phyloP scores from a whole-genome alignment of 2,888 invertebrate species.

The Papilio protenor region DNA sequence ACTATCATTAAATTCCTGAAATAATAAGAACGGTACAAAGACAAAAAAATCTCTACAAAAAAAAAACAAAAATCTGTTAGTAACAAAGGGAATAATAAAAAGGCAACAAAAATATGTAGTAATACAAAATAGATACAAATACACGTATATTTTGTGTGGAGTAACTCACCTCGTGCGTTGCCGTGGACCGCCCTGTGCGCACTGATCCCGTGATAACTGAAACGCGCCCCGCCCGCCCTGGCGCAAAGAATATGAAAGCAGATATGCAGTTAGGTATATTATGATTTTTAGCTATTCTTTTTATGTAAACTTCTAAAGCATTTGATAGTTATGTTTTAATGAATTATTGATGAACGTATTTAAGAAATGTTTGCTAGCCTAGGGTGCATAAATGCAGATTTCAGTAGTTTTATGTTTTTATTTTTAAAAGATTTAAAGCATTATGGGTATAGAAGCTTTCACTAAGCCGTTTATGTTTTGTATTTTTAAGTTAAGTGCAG shows the following conservation, averaged over 20 bases:
- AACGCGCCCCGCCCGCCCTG: conserved; percentile 52
- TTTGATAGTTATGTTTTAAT: background rate
- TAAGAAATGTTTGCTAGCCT: too few species aligned
- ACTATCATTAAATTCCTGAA: too few species aligned
- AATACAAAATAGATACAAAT: background rate
- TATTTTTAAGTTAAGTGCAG: background rate
- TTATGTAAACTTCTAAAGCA: background rate
- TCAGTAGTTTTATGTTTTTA: background rate
- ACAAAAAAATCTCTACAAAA: too few species aligned
- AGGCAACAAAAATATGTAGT: background rate
- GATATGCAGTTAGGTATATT: conserved; percentile 1
- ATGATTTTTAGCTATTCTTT: background rate
- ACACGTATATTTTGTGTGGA: conserved; percentile 7
- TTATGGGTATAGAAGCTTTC: too few species aligned
- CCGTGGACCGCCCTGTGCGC: conserved; percentile 60
- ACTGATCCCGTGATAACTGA: conserved; percentile 60
- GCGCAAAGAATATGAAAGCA: conserved; percentile 48
- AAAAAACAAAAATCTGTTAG: too few species aligned
- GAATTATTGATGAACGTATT: too few species aligned
- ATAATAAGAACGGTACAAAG: too few species aligned
- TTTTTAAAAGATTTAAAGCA: background rate
- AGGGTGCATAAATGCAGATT: too few species aligned
- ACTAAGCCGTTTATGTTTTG: background rate
- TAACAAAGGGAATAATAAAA: background rate
- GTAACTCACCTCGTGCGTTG: conserved; percentile 63